Evolutionary conservation across 1,140 invertebrate genomes (phyloP).

Genomic region (Diplogasteroides magnus): DNA sequence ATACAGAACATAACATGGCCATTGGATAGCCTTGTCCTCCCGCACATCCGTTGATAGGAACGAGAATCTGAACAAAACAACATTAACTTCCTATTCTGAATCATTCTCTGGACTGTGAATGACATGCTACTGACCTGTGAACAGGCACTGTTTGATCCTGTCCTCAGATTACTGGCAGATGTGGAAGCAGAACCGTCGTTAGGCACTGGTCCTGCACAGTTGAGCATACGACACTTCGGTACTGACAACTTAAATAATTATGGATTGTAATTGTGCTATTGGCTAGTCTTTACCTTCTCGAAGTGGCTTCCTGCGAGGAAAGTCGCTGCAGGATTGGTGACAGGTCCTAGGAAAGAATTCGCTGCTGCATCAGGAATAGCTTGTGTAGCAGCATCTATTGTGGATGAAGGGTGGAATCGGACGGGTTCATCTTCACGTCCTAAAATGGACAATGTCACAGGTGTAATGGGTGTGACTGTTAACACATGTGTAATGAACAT

Average conservation of each 20-base stretch:
- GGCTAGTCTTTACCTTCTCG: constrained; percentile 39
- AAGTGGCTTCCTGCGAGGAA: constrained; percentile 43
- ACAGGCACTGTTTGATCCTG: constrained; percentile 37
- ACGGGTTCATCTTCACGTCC: no score
- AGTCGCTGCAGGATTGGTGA: constrained; percentile 48
- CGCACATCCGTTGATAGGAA: constrained; percentile 46
- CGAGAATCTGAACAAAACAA: constrained; percentile 51
- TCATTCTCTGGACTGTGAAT: no score
- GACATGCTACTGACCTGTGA: background rate
- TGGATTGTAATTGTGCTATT: background rate
- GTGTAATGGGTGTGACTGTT: no score
- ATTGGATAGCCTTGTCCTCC: constrained; percentile 46
- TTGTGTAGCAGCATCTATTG: constrained; percentile 1
- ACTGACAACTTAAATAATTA: constrained; percentile 33
- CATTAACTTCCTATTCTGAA: no score
- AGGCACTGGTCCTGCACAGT: constrained; percentile 47
- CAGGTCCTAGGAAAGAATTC: constrained; percentile 21
- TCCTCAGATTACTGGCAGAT: constrained; percentile 7
- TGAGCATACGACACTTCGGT: constrained; percentile 45
- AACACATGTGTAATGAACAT: no score
- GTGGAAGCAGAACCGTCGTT: constrained; percentile 47
- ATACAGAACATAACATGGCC: constrained; percentile 54
- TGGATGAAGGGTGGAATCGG: constrained; percentile 7
- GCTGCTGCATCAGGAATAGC: constrained; percentile 1
- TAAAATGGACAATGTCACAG: no score